A percentile compares a stretch with the other conserved stretches of the same genome.
Conservation (phyloP, 2,113 vertebrate genomes). For the Cynoglossus semilaevis region DNA sequence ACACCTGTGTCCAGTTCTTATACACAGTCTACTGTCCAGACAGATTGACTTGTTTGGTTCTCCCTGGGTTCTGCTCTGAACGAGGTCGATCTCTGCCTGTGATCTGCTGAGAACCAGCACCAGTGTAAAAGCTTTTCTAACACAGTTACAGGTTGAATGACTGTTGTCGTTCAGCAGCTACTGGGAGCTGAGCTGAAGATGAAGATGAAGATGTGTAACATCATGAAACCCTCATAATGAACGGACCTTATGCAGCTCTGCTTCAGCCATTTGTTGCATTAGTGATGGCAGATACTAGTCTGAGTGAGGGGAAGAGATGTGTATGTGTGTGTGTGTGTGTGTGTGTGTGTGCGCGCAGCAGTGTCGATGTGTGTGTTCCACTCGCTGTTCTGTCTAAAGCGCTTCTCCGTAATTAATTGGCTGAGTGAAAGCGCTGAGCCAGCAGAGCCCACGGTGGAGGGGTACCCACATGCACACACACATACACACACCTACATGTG, state of each 20-base stretch:
- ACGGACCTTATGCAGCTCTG: slow-evolving; percentile 35
- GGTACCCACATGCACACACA: slow-evolving; percentile 20
- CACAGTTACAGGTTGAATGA: background rate
- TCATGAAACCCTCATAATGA: slow-evolving; percentile 34
- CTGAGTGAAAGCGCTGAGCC: slow-evolving; percentile 72
- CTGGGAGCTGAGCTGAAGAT: slow-evolving; percentile 15
- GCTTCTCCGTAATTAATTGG: slow-evolving; percentile 76
- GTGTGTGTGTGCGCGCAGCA: slow-evolving; percentile 32
- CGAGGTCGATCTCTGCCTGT: background rate
- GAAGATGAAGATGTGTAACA: slow-evolving; percentile 32
- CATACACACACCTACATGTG: slow-evolving; percentile 22
- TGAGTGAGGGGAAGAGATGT: slow-evolving; percentile 38
- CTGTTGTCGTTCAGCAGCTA: slow-evolving; percentile 3
- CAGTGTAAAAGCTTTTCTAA: background rate
- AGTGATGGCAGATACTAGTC: slow-evolving; percentile 52
- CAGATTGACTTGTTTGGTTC: too few relatives aligned
- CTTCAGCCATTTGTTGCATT: slow-evolving; percentile 60
- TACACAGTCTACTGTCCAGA: too few relatives aligned
- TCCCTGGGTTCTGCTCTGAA: background rate
- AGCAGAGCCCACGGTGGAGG: slow-evolving; percentile 64
- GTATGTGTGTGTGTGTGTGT: slow-evolving; percentile 26
- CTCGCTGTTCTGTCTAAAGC: slow-evolving; percentile 63
- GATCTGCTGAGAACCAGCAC: background rate
- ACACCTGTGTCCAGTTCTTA: too few relatives aligned
- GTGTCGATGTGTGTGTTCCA: slow-evolving; percentile 59